Evolutionary conservation across 1,140 invertebrate genomes (phyloP).

Genomic region (Aporrectodea caliginosa): DNA sequence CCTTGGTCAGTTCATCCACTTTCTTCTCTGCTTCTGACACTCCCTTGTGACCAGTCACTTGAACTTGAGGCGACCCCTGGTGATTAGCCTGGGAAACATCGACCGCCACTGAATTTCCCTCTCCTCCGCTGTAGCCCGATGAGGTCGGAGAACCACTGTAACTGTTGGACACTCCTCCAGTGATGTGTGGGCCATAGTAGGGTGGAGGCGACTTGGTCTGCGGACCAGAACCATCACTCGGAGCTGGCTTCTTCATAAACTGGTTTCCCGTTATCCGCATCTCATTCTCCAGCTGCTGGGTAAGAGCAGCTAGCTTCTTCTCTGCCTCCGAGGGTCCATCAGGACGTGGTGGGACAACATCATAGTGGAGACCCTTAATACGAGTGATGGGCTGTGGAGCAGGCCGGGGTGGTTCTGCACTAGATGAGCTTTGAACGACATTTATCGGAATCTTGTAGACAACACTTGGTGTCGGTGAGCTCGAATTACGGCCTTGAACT

Average conservation of each 20-base stretch:
- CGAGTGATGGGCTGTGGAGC: slow-evolving; percentile 32
- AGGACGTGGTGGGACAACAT: slow-evolving; percentile 67
- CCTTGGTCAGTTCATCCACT: slow-evolving; percentile 80
- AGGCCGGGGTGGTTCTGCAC: not conserved
- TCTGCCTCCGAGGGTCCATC: slow-evolving; percentile 49
- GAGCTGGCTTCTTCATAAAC: not conserved
- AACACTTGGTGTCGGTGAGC: slow-evolving; percentile 1
- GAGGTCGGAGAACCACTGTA: slow-evolving; percentile 19
- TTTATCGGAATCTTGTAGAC: slow-evolving; percentile 24
- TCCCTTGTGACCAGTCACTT: slow-evolving; percentile 58
- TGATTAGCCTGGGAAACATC: slow-evolving; percentile 8
- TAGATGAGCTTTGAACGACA: not conserved
- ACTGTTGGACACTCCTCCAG: slow-evolving; percentile 17
- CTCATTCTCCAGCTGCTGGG: slow-evolving; percentile 56
- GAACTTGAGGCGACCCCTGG: slow-evolving; percentile 5
- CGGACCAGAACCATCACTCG: slow-evolving; percentile 7
- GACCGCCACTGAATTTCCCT: not conserved
- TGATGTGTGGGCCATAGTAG: slow-evolving; percentile 53
- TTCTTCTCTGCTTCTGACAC: slow-evolving; percentile 78
- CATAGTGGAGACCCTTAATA: slow-evolving; percentile 77
- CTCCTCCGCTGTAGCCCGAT: not conserved
- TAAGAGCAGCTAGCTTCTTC: slow-evolving; percentile 55
- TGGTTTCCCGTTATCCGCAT: slow-evolving; percentile 34
- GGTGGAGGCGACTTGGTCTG: slow-evolving; percentile 47
- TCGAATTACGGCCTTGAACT: slow-evolving; percentile 10